phyloP scores from a whole-genome alignment of 2,113 vertebrate genomes.

The Pedetes capensis region DNA sequence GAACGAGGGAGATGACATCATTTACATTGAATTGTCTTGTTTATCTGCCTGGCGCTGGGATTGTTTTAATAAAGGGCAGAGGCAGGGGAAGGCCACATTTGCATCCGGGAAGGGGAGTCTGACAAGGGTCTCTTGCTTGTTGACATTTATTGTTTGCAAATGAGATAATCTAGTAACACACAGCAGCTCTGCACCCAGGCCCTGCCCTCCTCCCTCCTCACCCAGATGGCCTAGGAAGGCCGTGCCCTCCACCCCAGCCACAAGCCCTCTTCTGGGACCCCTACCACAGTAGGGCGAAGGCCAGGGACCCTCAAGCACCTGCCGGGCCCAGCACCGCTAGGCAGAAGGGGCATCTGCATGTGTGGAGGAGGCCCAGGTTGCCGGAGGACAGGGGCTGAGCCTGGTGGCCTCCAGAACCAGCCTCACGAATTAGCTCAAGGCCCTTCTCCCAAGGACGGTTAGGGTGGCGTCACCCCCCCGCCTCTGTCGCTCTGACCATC shows the following conservation, averaged over 20 bases:
- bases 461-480: too few species aligned
- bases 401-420: too few species aligned
- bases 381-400: not conserved
- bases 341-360: too few species aligned
- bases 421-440: too few species aligned
- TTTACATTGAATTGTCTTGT: conserved; percentile 84
- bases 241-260: rapidly evolving
- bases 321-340: too few species aligned
- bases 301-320: not conserved
- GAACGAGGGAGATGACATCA: conserved; percentile 83
- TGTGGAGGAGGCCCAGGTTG: not conserved
- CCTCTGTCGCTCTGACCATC: too few species aligned
- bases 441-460: too few species aligned
- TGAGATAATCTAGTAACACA: conserved; percentile 70
- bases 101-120: conserved; percentile 76
- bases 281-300: not conserved
- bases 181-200: not conserved
- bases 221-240: too few species aligned
- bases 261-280: not conserved
- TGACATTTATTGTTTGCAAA: conserved; percentile 84
- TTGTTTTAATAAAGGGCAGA: conserved; percentile 83
- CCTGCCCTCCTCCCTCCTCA: not conserved
- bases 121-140: conserved; percentile 65
- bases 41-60: conserved; percentile 82
- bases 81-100: conserved; percentile 81